Evolutionary conservation across 1,140 invertebrate genomes (phyloP), one percentile per base, ranked within the genome.

Genomic region (Magallana angulata): DNA sequence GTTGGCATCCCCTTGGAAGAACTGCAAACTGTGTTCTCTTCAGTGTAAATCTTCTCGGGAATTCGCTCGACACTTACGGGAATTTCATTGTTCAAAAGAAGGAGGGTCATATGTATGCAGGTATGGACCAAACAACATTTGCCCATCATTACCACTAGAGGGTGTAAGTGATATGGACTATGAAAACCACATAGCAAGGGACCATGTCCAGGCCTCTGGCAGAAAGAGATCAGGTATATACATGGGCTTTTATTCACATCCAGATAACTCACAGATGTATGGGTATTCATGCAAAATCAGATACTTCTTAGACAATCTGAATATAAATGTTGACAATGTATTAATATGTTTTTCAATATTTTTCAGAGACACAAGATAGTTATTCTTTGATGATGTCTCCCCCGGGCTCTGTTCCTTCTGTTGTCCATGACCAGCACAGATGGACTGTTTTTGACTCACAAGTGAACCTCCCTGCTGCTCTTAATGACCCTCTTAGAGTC

Each of bases 401-500:
- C 3, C 18, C 71, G 58, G 89, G 86, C 76, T 81, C 86, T 81
- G 89, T 93, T 80, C 92, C 94, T 85, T 91, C 90, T 90, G 91
- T 95, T 82, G 94, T 95, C 5, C 90, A 94, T 80, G 95, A 95
- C 88, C 93, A 94, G 83, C 92, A 93, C 64, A 94, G 93, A 82
- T 96, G 96, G 96, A 96, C 95, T n/a, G 89, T 96, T 30, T 96
- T 95, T 90, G 94, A 95, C 84, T 95, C 98, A 56, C 96, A 90
- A 81, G 93, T 94, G 95, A 99, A 99, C 95, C 96, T 99, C 89
- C 98, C 99, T 36, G 98, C 98, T 83, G 98, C 99, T 85, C 96
- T 99, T 56, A 99, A 99, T 95, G 98, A 99, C 95, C 99, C 99
- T 0, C 97, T 97, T 82, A 97, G 97, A 91, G 97, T 97, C n/a